These are phyloP conservation scores for Vandiemenella viatica DNA, from an alignment of 2,888 invertebrate genomes.

Conservation along the genomic window DNA sequence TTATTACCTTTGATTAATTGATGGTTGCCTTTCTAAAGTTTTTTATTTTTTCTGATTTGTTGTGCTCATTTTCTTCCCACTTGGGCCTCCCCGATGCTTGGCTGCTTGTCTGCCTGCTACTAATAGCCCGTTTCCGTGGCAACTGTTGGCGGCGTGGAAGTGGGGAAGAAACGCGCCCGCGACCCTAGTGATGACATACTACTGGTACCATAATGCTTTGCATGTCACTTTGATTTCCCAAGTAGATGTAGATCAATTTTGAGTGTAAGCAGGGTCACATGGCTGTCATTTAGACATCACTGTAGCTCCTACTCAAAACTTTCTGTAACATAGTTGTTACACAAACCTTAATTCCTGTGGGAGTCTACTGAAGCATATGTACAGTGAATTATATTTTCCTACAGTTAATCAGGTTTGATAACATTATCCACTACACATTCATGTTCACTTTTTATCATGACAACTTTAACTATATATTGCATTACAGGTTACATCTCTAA, in stretches of 20 bases:
- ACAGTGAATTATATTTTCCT: conserved; percentile 1
- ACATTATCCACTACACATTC: too few species aligned
- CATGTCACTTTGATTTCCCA: conserved; percentile 35
- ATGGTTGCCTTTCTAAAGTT: conserved; percentile 16
- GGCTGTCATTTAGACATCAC: conserved; percentile 3
- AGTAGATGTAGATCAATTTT: conserved; percentile 11
- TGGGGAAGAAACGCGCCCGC: conserved; percentile 91
- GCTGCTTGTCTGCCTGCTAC: conserved; percentile 23
- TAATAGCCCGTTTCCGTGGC: conserved; percentile 23
- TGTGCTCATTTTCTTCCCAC: conserved; percentile 20
- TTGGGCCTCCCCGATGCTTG: conserved; percentile 21
- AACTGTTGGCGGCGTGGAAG: conserved; percentile 45
- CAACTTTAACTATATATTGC: too few species aligned
- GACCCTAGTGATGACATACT: conserved; percentile 74
- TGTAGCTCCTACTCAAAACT: background rate
- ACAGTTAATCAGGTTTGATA: too few species aligned
- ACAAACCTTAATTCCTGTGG: too few species aligned
- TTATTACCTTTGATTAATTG: conserved; percentile 13
- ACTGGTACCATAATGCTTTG: conserved; percentile 78
- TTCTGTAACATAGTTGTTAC: too few species aligned
- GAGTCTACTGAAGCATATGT: too few species aligned
- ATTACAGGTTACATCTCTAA: too few species aligned
- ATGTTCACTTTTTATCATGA: too few species aligned
- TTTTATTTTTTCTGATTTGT: conserved; percentile 19
- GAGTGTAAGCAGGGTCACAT: conserved; percentile 17